Base-by-base conservation (phyloP, 2,113 vertebrate species). In the Charadrius vociferus region DNA sequence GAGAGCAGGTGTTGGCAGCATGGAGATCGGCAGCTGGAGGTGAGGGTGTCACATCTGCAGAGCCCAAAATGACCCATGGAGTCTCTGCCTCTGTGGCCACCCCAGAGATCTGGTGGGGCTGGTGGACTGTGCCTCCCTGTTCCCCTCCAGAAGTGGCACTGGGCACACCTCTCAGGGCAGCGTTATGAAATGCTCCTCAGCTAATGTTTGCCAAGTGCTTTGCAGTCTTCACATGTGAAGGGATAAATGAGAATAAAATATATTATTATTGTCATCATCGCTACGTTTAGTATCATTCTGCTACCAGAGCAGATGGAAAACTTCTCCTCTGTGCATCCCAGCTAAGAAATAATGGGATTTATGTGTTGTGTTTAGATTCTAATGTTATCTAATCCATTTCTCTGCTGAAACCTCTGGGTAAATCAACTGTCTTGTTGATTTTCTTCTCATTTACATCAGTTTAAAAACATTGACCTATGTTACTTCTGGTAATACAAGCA, bases 251-350 rank as follows among this genome's bases (percentile, higher is more conserved):
- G 93, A 93, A 94, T 50, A 93, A 95, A 94, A 97, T 95, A 73
- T 85, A 80, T 89, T 93, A 83, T 77, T 93, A 79, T 77, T 3
- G 9, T 45, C 82, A 62, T 88, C 11, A 12, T 83, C 2, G 0
- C 90, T 72, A 53, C 1, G 3, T 91, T 97, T 90, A 81, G 74
- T 63, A 63, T 55, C 55, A 47, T 75, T 96, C 79, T 90, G 84
- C 87, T 90, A 93, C 74, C 50, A 94, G 63, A 96, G 91, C 96
- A 97, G 96, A 95, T 96, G 91, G 94, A 93, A 97, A 96, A 96
- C 94, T 90, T 97, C 94, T 91, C 93, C 84, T 96, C 87, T 97
- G 94, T 93, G 95, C 87, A 91, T 95, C 87, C 90, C 89, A 93
- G 84, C 78, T 94, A 96, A 96, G 94, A 93, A 96, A 91, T 95